Conservation (phyloP, 2,113 vertebrate genomes). For the Eubucco bourcierii region DNA sequence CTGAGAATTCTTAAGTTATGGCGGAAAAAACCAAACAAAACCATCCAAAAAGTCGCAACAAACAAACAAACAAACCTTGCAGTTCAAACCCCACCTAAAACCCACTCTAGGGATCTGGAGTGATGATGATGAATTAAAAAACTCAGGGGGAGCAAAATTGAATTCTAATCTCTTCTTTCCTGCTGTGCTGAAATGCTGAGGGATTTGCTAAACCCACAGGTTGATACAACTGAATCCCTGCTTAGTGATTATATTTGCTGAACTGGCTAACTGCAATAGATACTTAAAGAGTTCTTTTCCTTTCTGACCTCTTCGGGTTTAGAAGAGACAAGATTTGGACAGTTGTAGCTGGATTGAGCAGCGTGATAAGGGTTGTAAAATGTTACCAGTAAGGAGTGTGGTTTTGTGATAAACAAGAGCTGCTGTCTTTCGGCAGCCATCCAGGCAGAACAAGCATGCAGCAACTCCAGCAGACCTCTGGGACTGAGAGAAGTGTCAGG, state of each 20-base stretch:
- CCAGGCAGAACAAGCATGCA: background rate
- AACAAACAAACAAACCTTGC: background rate
- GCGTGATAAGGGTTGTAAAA: constrained; percentile 14
- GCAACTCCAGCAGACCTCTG: background rate
- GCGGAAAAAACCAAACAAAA: too few species aligned
- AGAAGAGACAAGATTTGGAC: constrained; percentile 7
- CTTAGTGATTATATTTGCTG: background rate
- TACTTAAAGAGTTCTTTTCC: background rate
- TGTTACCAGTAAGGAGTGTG: constrained; percentile 4
- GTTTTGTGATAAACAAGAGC: constrained; percentile 34
- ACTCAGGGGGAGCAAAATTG: background rate
- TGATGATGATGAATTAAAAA: background rate
- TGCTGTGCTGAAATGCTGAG: constrained; percentile 15
- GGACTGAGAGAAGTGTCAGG: background rate
- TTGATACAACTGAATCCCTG: background rate
- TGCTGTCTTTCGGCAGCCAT: constrained; percentile 8
- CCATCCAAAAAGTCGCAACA: too few species aligned
- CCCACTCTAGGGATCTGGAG: background rate
- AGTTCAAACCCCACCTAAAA: background rate
- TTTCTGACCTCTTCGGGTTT: background rate
- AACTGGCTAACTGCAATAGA: background rate
- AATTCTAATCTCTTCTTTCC: background rate
- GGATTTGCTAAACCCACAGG: constrained; percentile 29
- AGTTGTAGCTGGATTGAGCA: constrained; percentile 18
- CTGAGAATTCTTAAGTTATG: background rate